Base-by-base conservation (phyloP, 1,140 invertebrate genomes). In the Eubasilissa regina region DNA sequence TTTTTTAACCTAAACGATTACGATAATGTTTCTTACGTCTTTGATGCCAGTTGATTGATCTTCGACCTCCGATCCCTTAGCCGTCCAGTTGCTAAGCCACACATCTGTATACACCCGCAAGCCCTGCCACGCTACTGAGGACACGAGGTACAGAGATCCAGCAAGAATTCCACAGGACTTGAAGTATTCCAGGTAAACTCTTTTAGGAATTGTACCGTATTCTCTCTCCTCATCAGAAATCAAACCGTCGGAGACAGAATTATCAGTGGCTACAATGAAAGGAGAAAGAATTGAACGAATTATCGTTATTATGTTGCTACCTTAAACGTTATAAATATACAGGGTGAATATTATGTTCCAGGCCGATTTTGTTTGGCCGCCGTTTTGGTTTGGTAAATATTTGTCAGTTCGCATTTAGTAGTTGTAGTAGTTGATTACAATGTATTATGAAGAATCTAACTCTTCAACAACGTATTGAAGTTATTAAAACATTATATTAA, bases 11-110 rank as follows among this genome's bases (percentile, higher is more conserved):
- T n/a, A n/a, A n/a, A n/a, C n/a, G n/a, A n/a, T n/a, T n/a, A 53
- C 35, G 72, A 53, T 62, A 56, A 60, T 47, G 51, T 58, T 15
- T 17, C 51, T 51, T 72, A 72, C 68, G 9, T 72, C 47, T 12
- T 72, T 72, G 19, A 13, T 66, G 9, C 19, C 45, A 4, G 25
- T 44, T 43, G 9, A 13, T 43, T 44, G 13, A n/a, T 56, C 76
- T 66, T 68, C 45, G 80, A 25, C 56, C 43, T 44, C 25, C 0
- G 51, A 44, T 13, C 19, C 58, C 56, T 76, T 72, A 8, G 89
- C 87, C 15, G 91, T 91, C 92, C 92, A 94, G n/a, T 86, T 84
- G 80, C 90, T 90, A 44, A 94, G 84, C 92, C 92, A 94, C 81
- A 92, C 87, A 86, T 93, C 92, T 53, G 91, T 91, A 80, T 89